Base-by-base conservation (phyloP, 1,140 invertebrate genomes). In the Plodia interpunctella region DNA sequence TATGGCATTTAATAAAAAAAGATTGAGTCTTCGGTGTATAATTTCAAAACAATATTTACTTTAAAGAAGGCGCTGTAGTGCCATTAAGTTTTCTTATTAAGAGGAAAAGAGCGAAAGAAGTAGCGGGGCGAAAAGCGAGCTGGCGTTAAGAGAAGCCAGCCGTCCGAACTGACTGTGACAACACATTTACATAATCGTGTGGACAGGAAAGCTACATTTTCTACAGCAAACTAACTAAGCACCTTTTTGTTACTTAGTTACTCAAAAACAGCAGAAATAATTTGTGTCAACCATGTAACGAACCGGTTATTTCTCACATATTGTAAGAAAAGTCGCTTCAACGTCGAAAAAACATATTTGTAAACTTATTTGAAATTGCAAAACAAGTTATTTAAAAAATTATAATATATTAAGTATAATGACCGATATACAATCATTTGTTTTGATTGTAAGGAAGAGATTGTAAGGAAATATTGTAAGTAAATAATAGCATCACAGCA, bases 71-170 rank as follows among this genome's bases (percentile, higher is more conserved):
- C 38, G n/a, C 38, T 44, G 13, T 6, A 44, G 38, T 44, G 13
- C 15, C 38, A 44, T 44, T 44, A 44, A 44, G 38, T 44, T 44
- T 44, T 44, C 13, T 44, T 44, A 44, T 44, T 44, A 44, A 44
- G 38, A 44, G 38, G 38, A 17, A 44, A 44, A n/a, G 13, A 15
- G 13, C 38, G 21, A 25, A 6, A 25, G 21, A 25, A 6, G 21
- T 25, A 25, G 21, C 21, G 21, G 21, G 21, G 21, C 21, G 21
- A 25, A 44, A 5, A 44, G 38, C 38, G 38, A 17, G 13, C 38
- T 44, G 1, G 38, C 38, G 38, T 44, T 15, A 35, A 35, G 32
- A 35, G 9, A 44, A 15, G 38, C 13, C n/a, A 15, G 6, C 38
- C 3, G 38, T 44, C n/a, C 38, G 38, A 1, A 15, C 38, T 1